Evolutionary conservation across 2,113 vertebrate species (phyloP), one percentile per base, ranked within the genome.

Genomic region (Anhinga rufa): DNA sequence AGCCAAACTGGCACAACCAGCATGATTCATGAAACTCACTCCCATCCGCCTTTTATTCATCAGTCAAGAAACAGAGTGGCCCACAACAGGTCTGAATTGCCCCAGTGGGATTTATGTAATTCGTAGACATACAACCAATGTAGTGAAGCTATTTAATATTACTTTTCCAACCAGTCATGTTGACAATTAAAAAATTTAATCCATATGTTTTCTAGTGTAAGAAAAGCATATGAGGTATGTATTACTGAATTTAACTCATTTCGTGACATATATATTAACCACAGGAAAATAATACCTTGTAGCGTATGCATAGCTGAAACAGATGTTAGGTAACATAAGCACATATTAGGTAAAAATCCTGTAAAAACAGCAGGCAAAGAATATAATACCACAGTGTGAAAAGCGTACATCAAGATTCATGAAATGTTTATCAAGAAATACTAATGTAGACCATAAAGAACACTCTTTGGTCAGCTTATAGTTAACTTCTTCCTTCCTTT

Each of bases 311-410:
- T 8, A 34, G 19, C 24, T 64, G 77, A 64, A 95, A 75, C 6
- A 77, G 36, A 48, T 52, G 18, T 20, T 70, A 51, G 22, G 8
- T 48, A 36, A 69, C 9, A n/a, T 40, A 68, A 78, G 44, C 17
- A 77, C 5, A 46, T 8, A 2, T 49, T 54, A 38, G 29, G 9
- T 46, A 48, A 72, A 72, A 95, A 49, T 21, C 7, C 19, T 71
- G 19, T 36, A 3, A 49, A 54, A 68, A 60, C 17, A 61, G 3
- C 55, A 81, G 29, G 10, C 8, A 71, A 86, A 93, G 8, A 8
- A 58, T 12, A 29, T 13, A 54, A 7, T n/a, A 70, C 2, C 0
- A 38, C 0, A 1, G 2, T 34, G 6, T 52, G 26, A 7, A 52
- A 92, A 57, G 5, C 48, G 15, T 55, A 16, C 16, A 34, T 22